phyloP scores from a whole-genome alignment of 2,113 vertebrate genomes.

The Brachypodius melanocephalos region DNA sequence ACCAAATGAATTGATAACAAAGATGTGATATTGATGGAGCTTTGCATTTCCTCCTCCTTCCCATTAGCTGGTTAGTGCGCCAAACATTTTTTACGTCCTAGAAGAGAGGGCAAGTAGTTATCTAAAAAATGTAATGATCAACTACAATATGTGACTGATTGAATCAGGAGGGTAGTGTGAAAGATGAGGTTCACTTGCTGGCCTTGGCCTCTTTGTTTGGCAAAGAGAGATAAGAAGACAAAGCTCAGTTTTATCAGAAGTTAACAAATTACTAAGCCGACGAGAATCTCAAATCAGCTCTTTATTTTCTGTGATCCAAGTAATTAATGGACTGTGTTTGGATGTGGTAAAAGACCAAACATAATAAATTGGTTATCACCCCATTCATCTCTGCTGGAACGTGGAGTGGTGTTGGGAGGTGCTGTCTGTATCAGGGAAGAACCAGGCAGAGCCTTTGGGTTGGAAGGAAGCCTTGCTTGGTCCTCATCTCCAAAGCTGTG shows the following conservation, averaged over 20 bases:
- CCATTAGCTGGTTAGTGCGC: background rate
- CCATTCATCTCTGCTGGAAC: background rate
- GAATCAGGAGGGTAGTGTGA: conserved; percentile 23
- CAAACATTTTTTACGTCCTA: background rate
- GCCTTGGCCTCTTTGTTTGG: conserved; percentile 52
- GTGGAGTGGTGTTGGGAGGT: background rate
- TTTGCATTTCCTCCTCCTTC: background rate
- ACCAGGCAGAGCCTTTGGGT: background rate
- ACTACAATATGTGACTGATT: conserved; percentile 61
- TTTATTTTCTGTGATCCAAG: conserved; percentile 7
- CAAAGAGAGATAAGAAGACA: conserved; percentile 48
- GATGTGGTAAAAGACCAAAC: background rate
- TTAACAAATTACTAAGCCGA: conserved; percentile 38
- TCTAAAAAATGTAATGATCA: conserved; percentile 56
- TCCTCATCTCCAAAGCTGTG: background rate
- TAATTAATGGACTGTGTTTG: background rate
- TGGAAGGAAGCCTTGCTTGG: background rate
- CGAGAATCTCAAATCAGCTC: background rate
- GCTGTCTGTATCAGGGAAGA: background rate
- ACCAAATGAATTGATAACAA: background rate
- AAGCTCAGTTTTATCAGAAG: conserved; percentile 47
- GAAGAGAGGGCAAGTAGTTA: background rate
- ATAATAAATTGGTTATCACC: background rate
- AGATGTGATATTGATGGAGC: background rate
- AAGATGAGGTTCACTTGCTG: conserved; percentile 60